Conservation (phyloP, 2,888 invertebrate genomes). For the Gerosis bhagava region DNA sequence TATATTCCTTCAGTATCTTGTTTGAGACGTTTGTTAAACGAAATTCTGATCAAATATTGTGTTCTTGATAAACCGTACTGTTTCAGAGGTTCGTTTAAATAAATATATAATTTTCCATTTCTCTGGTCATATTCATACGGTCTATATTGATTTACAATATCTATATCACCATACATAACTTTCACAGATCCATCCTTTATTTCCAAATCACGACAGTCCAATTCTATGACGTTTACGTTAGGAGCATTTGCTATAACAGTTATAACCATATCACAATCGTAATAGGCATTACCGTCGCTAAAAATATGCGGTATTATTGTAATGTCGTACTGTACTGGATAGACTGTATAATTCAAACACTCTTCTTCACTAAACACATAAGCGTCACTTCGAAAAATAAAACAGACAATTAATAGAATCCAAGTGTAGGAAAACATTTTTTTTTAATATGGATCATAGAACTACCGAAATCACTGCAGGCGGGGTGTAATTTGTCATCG, state of each 20-base stretch:
- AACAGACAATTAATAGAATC: too few species aligned
- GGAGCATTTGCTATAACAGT: constrained; percentile 66
- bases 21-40: constrained; percentile 52
- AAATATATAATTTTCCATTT: constrained; percentile 56
- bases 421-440: constrained; percentile 34
- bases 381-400: constrained; percentile 39
- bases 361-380: constrained; percentile 58
- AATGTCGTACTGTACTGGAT: constrained; percentile 71
- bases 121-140: constrained; percentile 55
- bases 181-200: constrained; percentile 50
- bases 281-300: constrained; percentile 49
- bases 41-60: constrained; percentile 57
- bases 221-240: constrained; percentile 55
- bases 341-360: constrained; percentile 72
- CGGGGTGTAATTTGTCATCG: too few species aligned
- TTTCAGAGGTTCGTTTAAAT: constrained; percentile 54
- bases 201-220: constrained; percentile 60
- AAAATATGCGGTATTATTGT: constrained; percentile 57
- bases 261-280: constrained; percentile 62
- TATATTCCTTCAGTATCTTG: constrained; percentile 54
- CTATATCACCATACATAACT: constrained; percentile 49
- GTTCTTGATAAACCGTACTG: constrained; percentile 47
- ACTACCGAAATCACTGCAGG: too few species aligned
- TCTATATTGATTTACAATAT: constrained; percentile 55
- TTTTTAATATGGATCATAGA: too few species aligned